Conservation (phyloP, 2,888 invertebrate genomes). For the Papilio elwesi region DNA sequence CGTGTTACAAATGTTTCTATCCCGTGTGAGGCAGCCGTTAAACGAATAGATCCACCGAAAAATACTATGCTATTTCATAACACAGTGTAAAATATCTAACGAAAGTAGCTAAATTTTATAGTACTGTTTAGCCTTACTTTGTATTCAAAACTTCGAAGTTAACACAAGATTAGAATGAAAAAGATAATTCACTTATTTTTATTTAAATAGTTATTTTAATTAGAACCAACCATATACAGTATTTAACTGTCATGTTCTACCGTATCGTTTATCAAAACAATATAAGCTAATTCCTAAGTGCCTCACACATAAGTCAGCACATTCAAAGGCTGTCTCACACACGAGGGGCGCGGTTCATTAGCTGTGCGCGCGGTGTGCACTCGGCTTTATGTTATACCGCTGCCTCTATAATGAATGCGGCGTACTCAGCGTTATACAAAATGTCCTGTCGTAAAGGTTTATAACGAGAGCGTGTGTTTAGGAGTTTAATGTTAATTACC, state of each 20-base stretch:
- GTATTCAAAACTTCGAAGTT: too few relatives aligned
- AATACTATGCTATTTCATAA: neutral
- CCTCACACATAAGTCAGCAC: neutral
- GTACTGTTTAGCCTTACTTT: too few relatives aligned
- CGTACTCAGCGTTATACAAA: neutral
- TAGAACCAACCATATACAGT: too few relatives aligned
- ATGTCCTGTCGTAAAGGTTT: conserved; percentile 21
- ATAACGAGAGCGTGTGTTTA: conserved; percentile 16
- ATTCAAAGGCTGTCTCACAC: neutral
- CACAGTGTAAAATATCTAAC: neutral
- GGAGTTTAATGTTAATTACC: conserved; percentile 17
- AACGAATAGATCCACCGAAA: neutral
- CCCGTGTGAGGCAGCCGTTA: neutral
- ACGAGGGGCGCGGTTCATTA: neutral
- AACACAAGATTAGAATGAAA: too few relatives aligned
- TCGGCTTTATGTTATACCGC: neutral
- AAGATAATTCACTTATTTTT: too few relatives aligned
- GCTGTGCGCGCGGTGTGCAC: neutral
- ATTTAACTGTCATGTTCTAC: too few relatives aligned
- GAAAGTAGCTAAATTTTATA: too few relatives aligned
- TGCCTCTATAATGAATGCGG: neutral
- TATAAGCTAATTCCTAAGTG: neutral
- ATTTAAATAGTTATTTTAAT: too few relatives aligned
- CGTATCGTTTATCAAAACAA: neutral
- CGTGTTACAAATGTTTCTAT: neutral